A percentile compares a stretch with the other conserved stretches of the same genome.
These are phyloP conservation scores for Unio pictorum DNA, from an alignment of 2,888 invertebrate genomes.

Conservation along the genomic window DNA sequence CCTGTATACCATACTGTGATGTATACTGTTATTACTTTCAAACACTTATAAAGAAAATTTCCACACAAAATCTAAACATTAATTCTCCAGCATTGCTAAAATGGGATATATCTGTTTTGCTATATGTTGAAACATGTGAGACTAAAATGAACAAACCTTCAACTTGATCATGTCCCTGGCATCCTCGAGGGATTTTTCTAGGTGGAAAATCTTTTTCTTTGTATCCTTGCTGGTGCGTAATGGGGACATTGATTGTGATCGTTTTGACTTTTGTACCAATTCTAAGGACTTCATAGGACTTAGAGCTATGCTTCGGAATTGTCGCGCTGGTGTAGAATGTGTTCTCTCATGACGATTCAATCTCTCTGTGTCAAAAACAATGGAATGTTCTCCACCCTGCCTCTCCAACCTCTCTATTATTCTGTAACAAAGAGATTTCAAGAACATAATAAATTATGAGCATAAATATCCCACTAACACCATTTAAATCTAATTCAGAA, in stretches of 20 bases:
- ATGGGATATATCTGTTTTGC: no score
- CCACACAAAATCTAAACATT: no score
- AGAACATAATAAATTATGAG: neutral
- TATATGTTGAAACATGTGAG: no score
- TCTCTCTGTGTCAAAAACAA: conserved; percentile 53
- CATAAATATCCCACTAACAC: neutral
- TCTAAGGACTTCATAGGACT: conserved; percentile 38
- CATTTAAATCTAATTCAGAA: neutral
- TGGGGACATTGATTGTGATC: conserved; percentile 52
- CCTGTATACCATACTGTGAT: no score
- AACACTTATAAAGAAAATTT: no score
- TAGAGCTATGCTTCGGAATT: conserved; percentile 34
- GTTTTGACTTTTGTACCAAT: conserved; percentile 11
- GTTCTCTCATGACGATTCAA: conserved; percentile 51
- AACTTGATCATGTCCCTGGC: conserved; percentile 50
- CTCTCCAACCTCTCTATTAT: conserved; percentile 44
- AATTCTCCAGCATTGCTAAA: no score
- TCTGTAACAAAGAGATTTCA: conserved; percentile 16
- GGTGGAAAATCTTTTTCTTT: conserved; percentile 31
- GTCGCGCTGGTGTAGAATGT: conserved; percentile 50
- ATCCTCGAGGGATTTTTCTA: conserved; percentile 53
- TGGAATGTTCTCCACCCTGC: conserved; percentile 42
- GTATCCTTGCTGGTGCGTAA: conserved; percentile 13
- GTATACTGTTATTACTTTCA: no score
- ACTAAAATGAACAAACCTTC: conserved; percentile 42